Evolutionary conservation across 2,888 invertebrate species (phyloP), one percentile per base, ranked within the genome.

Genomic region (Leptopilina myrica): DNA sequence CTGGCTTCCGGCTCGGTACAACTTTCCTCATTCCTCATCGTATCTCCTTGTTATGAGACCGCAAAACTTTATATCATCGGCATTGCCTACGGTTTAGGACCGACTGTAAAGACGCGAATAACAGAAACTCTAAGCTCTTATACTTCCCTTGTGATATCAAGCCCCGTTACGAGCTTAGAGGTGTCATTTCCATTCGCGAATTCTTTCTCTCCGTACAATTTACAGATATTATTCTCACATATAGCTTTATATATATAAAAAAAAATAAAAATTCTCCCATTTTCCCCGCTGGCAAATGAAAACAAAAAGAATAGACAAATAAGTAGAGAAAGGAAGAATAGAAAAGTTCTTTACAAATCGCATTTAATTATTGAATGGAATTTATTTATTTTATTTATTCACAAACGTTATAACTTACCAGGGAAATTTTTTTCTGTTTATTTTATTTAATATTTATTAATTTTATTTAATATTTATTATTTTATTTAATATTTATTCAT

Each of bases 11-110:
- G 83, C 82, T 79, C 83, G 84, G 76, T 82, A 83, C 85, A 89
- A 89, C 89, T 89, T 89, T 87, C 82, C 87, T 84, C 86, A 85
- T 89, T 88, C 84, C 88, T 89, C 89, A 88, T 86, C 85, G 85
- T 85, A 85, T 85, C 84, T 86, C 86, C 85, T 85, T 87, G 86
- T 87, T 86, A 86, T 84, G 81, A 79, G 80, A 83, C 77, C 83
- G 84, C 80, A 80, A 88, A 88, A 88, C 83, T 88, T 88, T 84
- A 84, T 80, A 81, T 82, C 80, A 33, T 73, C 73, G 73, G n/a
- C 73, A 73, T 73, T 56, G 56, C 33, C 56, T n/a, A 56, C 9
- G 73, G 33, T 73, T 56, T 73, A 73, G 56, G 56, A 33, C 53
- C 33, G 26, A 73, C 73, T 56, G 56, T 56, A 73, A 73, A 73